Evolutionary conservation across 2,113 vertebrate species (phyloP).

Genomic region (Tetrao urogallus): DNA sequence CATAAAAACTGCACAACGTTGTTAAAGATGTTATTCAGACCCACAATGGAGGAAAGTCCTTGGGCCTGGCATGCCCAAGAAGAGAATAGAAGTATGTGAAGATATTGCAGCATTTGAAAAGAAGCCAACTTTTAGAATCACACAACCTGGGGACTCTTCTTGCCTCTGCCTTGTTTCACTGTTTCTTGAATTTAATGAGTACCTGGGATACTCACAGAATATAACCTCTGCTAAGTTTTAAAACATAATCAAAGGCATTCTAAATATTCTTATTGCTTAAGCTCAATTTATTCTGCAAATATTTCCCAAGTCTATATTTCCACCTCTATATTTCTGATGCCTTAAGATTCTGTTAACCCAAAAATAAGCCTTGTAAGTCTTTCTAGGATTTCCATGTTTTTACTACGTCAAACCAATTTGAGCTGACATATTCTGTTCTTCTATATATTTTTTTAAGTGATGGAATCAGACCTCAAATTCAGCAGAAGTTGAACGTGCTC

Average conservation of each 20-base stretch:
- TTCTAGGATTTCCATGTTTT: not conserved
- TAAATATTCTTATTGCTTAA: constrained; percentile 16
- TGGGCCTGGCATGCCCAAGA: not conserved
- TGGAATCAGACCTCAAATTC: not conserved
- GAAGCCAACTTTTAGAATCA: not conserved
- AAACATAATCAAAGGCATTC: constrained; percentile 13
- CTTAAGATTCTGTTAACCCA: constrained; percentile 10
- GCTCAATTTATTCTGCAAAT: not conserved
- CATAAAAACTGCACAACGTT: not conserved
- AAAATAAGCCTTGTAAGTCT: not conserved
- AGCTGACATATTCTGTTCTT: not conserved
- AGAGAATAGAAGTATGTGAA: not conserved
- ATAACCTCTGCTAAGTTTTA: not conserved
- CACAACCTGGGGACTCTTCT: not conserved
- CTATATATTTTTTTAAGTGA: not conserved
- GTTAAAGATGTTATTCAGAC: not conserved
- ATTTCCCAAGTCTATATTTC: constrained; percentile 2
- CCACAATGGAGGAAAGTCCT: not conserved
- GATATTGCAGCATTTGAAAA: not conserved
- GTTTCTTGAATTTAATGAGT: not conserved
- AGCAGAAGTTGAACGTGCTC: not conserved
- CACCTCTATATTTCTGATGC: not conserved
- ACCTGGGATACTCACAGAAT: not conserved
- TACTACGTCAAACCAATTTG: not conserved
- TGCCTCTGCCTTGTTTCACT: not conserved